A percentile compares a stretch with the other conserved stretches of the same genome.
These are phyloP conservation scores for Nyctibius bracteatus DNA, from an alignment of 2,113 vertebrate genomes.

Conservation along the genomic window DNA sequence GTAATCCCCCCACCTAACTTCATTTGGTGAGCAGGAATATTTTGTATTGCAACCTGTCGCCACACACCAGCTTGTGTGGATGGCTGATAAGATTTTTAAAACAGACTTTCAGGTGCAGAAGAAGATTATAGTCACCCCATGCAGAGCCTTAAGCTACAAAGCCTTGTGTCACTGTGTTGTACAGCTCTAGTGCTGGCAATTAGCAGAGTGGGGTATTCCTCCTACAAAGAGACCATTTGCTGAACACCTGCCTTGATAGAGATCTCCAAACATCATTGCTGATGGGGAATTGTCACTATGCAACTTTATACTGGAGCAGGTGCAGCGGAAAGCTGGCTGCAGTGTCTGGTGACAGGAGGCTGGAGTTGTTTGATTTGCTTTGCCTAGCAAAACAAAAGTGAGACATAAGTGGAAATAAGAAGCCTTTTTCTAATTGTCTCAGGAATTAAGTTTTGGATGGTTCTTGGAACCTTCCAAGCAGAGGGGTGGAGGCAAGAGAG, in stretches of 20 bases:
- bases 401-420: background rate
- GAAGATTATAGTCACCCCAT: background rate
- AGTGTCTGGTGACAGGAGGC: constrained; percentile 25
- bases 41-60: background rate
- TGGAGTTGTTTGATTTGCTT: constrained; percentile 16
- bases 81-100: background rate
- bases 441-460: background rate
- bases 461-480: background rate
- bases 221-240: constrained; percentile 28
- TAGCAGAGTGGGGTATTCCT: background rate
- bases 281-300: constrained; percentile 35
- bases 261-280: constrained; percentile 50
- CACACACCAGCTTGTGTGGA: background rate
- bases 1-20: background rate
- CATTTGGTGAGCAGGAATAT: background rate
- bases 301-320: constrained; percentile 59
- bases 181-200: background rate
- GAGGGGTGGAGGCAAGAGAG: background rate
- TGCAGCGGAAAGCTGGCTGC: constrained; percentile 34
- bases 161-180: background rate
- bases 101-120: background rate
- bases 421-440: background rate
- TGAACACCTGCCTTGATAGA: constrained; percentile 57
- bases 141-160: background rate
- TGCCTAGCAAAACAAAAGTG: constrained; percentile 20